Evolutionary conservation across 2,888 invertebrate species (phyloP).

Genomic region (Drosophila koepferae): DNA sequence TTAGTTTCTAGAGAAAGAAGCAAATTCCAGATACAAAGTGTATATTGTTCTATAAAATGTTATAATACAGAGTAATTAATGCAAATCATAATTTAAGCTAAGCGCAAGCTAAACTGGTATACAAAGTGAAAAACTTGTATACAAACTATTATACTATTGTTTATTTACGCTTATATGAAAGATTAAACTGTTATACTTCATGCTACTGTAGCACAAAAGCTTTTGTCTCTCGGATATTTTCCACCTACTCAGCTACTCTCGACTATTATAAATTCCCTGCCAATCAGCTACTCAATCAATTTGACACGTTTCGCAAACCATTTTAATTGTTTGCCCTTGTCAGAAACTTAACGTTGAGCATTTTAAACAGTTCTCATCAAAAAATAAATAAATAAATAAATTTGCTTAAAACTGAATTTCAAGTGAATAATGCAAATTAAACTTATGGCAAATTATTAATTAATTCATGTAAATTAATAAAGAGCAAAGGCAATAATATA

Average conservation of each 20-base stretch:
- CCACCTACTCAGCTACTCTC: neutral
- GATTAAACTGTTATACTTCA: neutral
- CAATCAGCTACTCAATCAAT: constrained; percentile 35
- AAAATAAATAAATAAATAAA: neutral
- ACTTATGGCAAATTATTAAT: constrained; percentile 30
- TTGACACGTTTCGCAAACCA: constrained; percentile 34
- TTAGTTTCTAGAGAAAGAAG: neutral
- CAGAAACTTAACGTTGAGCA: constrained; percentile 14
- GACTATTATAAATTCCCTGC: constrained; percentile 7
- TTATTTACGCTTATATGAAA: too few relatives aligned
- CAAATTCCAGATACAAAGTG: neutral
- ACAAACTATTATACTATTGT: neutral
- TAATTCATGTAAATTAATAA: constrained; percentile 26
- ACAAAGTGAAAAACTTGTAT: neutral
- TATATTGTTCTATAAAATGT: neutral
- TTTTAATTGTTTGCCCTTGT: constrained; percentile 38
- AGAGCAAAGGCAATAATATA: neutral
- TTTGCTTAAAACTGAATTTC: constrained; percentile 3
- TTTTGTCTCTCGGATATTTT: neutral
- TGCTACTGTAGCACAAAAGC: neutral
- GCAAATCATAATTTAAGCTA: too few relatives aligned
- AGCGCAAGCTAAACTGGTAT: neutral
- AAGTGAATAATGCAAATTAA: constrained; percentile 18
- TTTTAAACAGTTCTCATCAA: constrained; percentile 17
- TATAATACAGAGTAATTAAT: neutral